phyloP scores from a whole-genome alignment of 2,888 invertebrate species.

The Pantelozetes paolii region DNA sequence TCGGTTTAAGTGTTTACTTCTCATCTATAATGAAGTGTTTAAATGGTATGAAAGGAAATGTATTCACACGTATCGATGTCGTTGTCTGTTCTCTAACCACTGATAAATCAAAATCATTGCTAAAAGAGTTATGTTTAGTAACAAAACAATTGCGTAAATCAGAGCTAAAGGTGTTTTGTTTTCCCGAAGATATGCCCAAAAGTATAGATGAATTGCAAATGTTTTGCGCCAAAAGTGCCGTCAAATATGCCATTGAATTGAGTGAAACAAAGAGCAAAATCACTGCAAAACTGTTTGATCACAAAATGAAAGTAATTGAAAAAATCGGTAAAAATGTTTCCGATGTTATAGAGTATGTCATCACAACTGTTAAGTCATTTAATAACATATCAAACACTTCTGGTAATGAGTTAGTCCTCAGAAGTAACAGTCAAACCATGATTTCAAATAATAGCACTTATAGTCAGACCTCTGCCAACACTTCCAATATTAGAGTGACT shows the following conservation, averaged over 20 bases:
- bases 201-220: constrained; percentile 34
- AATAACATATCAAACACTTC: constrained; percentile 13
- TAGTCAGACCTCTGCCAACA: constrained; percentile 43
- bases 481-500: constrained; percentile 57
- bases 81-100: constrained; percentile 65
- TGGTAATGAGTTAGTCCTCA: constrained; percentile 31
- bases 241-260: constrained; percentile 1
- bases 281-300: constrained; percentile 11
- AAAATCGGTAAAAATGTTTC: constrained; percentile 1
- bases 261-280: constrained; percentile 5
- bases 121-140: constrained; percentile 59
- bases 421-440: constrained; percentile 34
- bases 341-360: constrained; percentile 35
- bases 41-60: constrained; percentile 48
- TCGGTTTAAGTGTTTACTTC: constrained; percentile 77
- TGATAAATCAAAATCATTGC: constrained; percentile 49
- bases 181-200: constrained; percentile 28
- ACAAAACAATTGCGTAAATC: constrained; percentile 66
- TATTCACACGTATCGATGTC: no score
- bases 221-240: constrained; percentile 29
- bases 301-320: constrained; percentile 26
- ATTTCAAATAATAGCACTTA: background rate
- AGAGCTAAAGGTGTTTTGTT: constrained; percentile 57
- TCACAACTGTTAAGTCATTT: background rate
- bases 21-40: constrained; percentile 67